Percentiles rank a stretch among this genome's conserved stretches.
Evolutionary conservation across 2,797 vertebrate genomes (phyloP).

Genomic region (Hirundo rustica): DNA sequence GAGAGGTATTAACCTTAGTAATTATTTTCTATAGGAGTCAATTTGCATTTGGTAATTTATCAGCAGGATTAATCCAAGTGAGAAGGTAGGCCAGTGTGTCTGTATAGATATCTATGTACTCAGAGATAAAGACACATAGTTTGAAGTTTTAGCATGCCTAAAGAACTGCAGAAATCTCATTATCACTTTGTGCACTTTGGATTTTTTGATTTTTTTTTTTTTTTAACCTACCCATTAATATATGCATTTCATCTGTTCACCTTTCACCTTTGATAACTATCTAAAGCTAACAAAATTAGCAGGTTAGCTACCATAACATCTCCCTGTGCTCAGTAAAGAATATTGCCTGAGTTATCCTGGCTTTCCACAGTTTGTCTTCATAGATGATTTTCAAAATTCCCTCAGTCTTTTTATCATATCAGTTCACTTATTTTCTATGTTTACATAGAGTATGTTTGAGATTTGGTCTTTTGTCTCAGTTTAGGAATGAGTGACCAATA

Average conservation of each 20-base stretch:
- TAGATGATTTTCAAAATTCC: background rate
- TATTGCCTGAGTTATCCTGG: background rate
- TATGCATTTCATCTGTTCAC: background rate
- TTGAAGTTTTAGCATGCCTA: background rate
- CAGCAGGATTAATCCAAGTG: background rate
- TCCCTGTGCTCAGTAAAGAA: background rate
- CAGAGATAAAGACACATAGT: background rate
- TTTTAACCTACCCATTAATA: background rate
- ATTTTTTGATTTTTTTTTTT: background rate
- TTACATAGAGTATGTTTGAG: background rate
- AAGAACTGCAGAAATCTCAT: background rate
- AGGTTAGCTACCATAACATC: background rate
- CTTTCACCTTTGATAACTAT: background rate
- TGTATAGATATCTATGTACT: background rate
- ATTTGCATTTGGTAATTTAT: background rate
- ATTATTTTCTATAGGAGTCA: background rate
- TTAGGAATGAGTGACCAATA: background rate
- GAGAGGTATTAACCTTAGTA: background rate
- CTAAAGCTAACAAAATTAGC: background rate
- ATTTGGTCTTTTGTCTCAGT: background rate
- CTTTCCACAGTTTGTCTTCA: background rate
- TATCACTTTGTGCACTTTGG: background rate
- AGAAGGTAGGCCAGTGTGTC: background rate
- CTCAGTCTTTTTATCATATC: background rate
- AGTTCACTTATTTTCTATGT: background rate